Evolutionary conservation across 2,888 invertebrate genomes (phyloP).

Genomic region (Lycocerus yunnanus): DNA sequence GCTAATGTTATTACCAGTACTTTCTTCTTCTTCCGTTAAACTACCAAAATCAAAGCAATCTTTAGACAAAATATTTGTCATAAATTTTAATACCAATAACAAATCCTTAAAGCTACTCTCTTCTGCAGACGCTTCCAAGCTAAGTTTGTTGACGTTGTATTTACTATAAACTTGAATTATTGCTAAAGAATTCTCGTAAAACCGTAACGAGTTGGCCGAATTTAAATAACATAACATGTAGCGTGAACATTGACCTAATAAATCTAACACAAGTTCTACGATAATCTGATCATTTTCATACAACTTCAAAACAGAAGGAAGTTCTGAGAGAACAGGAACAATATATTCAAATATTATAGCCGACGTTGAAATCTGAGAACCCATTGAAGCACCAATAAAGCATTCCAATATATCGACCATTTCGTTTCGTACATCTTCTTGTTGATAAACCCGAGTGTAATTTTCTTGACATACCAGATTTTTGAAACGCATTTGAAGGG

Average conservation of each 20-base stretch:
- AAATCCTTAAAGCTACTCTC: constrained; percentile 80
- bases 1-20: constrained; percentile 50
- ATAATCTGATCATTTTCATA: constrained; percentile 82
- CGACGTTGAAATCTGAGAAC: constrained; percentile 59
- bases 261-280: constrained; percentile 73
- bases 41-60: constrained; percentile 53
- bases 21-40: constrained; percentile 24
- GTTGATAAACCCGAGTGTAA: constrained; percentile 61
- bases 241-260: constrained; percentile 74
- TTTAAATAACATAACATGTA: constrained; percentile 69
- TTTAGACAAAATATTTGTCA: constrained; percentile 57
- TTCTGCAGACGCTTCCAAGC: constrained; percentile 67
- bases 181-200: constrained; percentile 70
- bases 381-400: constrained; percentile 73
- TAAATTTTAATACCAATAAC: constrained; percentile 76
- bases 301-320: constrained; percentile 70
- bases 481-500: constrained; percentile 60
- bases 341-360: constrained; percentile 62
- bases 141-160: constrained; percentile 67
- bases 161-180: constrained; percentile 73
- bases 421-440: constrained; percentile 68
- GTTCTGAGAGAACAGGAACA: constrained; percentile 67
- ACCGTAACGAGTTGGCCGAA: constrained; percentile 64
- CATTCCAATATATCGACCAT: constrained; percentile 78
- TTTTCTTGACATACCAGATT: constrained; percentile 59